Conservation (phyloP, 2,888 invertebrate species). For the Microplitis manilae region DNA sequence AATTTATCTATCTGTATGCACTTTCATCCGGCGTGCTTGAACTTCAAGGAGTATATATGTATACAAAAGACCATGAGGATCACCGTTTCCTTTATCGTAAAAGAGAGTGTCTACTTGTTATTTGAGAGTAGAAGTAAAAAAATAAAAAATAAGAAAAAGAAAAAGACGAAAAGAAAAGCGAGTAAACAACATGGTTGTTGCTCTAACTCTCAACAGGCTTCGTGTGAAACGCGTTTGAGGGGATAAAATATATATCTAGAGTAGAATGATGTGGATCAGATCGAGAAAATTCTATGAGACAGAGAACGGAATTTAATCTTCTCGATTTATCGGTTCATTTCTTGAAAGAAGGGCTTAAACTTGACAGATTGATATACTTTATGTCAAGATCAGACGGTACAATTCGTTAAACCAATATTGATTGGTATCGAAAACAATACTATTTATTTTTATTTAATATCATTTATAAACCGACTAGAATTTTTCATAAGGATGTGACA, state of each 20-base stretch:
- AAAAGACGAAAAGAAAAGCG: background rate
- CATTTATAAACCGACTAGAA: too few relatives aligned
- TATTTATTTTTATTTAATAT: too few relatives aligned
- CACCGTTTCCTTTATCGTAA: conserved; percentile 17
- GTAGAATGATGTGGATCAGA: conserved; percentile 16
- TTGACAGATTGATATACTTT: conserved; percentile 14
- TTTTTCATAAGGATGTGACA: too few relatives aligned
- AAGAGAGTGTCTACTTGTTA: conserved; percentile 14
- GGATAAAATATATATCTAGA: background rate
- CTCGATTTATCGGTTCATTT: conserved; percentile 36
- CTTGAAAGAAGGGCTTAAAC: background rate
- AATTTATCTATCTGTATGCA: conserved; percentile 23
- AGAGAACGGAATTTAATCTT: conserved; percentile 38
- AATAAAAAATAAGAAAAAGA: background rate
- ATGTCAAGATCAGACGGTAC: conserved; percentile 1
- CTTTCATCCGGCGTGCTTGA: conserved; percentile 3
- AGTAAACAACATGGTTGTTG: conserved; percentile 22
- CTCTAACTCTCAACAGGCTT: conserved; percentile 13
- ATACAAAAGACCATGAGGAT: conserved; percentile 6
- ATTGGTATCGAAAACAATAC: background rate
- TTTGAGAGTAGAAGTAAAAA: background rate
- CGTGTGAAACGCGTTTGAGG: conserved; percentile 5
- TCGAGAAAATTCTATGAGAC: conserved; percentile 21
- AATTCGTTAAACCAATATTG: background rate
- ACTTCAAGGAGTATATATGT: conserved; percentile 15